Evolutionary conservation across 2,888 invertebrate genomes (phyloP).

Genomic region (Caradrina clavipalpis): DNA sequence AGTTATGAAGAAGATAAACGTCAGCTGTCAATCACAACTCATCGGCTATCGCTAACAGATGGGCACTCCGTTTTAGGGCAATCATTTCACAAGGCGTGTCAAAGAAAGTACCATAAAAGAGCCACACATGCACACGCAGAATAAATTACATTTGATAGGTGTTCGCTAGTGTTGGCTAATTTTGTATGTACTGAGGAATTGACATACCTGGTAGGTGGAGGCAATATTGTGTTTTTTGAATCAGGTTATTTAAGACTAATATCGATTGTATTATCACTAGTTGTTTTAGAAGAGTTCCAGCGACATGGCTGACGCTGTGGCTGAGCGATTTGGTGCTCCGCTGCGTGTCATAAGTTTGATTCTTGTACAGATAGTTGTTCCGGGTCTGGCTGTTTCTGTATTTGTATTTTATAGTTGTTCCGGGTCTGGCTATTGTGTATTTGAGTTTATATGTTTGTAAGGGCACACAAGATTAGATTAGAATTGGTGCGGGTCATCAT

Average conservation of each 20-base stretch:
- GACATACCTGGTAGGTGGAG: neutral
- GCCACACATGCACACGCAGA: conserved; percentile 48
- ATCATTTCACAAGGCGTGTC: conserved; percentile 64
- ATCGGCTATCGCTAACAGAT: conserved; percentile 65
- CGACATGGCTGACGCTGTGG: too few species aligned
- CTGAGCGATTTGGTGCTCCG: too few species aligned
- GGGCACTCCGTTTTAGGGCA: conserved; percentile 65
- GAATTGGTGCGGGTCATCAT: too few species aligned
- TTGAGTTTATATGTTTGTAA: too few species aligned
- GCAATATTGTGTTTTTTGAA: conserved; percentile 18
- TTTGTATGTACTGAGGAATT: conserved; percentile 13
- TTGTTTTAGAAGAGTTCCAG: too few species aligned
- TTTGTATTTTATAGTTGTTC: too few species aligned
- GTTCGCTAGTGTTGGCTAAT: conserved; percentile 49
- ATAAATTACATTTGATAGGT: conserved; percentile 60
- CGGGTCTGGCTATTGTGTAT: too few species aligned
- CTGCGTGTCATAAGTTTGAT: too few species aligned
- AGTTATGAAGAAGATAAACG: conserved; percentile 60
- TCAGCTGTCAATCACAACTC: conserved; percentile 61
- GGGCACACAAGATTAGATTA: too few species aligned
- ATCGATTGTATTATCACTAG: neutral
- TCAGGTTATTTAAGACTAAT: neutral
- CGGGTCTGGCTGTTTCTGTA: too few species aligned
- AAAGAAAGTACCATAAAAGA: conserved; percentile 64
- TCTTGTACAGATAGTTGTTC: too few species aligned